Percentiles rank a stretch among this genome's conserved stretches.
phyloP scores from a whole-genome alignment of 2,888 invertebrate species.

The Pterostichus niger region DNA sequence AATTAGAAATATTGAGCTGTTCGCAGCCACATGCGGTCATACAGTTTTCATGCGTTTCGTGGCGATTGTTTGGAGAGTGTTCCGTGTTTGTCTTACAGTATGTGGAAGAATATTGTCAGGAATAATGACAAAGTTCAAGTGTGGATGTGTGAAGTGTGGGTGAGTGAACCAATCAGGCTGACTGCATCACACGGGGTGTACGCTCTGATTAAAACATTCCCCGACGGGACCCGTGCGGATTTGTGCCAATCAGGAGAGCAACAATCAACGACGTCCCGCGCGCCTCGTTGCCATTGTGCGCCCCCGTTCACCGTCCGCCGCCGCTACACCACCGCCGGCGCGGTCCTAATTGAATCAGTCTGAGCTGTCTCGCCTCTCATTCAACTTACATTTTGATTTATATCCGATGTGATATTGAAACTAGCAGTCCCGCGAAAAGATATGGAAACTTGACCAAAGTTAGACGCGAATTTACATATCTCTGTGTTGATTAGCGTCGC shows the following conservation, averaged over 20 bases:
- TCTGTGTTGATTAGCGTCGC: too few species aligned
- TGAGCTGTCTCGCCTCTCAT: slow-evolving; percentile 29
- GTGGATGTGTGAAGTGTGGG: background rate
- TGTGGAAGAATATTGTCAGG: background rate
- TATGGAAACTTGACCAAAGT: too few species aligned
- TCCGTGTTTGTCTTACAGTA: too few species aligned
- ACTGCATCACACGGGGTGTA: slow-evolving; percentile 25
- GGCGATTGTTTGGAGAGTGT: too few species aligned
- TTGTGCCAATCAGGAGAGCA: slow-evolving; percentile 73
- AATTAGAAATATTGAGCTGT: slow-evolving; percentile 73
- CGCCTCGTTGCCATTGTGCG: background rate
- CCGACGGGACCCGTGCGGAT: slow-evolving; percentile 72
- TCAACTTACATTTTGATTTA: slow-evolving; percentile 47
- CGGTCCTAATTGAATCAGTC: slow-evolving; percentile 47
- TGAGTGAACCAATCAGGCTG: slow-evolving; percentile 57
- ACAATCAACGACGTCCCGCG: slow-evolving; percentile 57
- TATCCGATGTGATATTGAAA: slow-evolving; percentile 42
- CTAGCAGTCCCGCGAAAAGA: background rate
- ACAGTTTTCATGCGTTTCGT: too few species aligned
- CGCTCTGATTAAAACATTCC: slow-evolving; percentile 73
- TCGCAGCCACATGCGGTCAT: background rate
- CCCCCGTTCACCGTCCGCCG: background rate
- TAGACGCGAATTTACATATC: too few species aligned
- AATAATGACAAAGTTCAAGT: background rate
- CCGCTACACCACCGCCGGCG: slow-evolving; percentile 17